Conservation (phyloP, 2,113 vertebrate species). For the Geococcyx californianus region DNA sequence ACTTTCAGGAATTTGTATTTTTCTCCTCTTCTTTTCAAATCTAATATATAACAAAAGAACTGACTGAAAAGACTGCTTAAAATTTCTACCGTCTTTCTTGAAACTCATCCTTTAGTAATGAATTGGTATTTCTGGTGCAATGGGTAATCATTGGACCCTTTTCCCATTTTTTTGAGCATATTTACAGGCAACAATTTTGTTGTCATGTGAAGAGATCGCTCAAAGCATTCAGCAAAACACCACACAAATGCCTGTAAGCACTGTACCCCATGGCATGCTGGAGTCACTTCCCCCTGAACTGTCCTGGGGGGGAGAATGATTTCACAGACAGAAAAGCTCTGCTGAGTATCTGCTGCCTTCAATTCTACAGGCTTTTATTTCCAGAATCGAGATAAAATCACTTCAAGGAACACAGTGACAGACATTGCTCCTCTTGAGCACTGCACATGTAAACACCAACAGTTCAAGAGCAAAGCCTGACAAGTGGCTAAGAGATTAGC, state of each 20-base stretch:
- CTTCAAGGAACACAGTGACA: neutral
- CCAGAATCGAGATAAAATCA: neutral
- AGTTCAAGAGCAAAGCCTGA: neutral
- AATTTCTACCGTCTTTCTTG: neutral
- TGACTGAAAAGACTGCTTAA: neutral
- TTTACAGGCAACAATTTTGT: neutral
- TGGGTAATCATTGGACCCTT: neutral
- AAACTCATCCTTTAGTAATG: neutral
- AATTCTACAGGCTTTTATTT: neutral
- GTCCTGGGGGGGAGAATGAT: accelerated
- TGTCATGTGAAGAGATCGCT: neutral
- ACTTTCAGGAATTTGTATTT: neutral
- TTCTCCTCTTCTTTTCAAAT: neutral
- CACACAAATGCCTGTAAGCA: neutral
- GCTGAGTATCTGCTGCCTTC: neutral
- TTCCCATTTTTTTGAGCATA: neutral
- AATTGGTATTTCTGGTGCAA: neutral
- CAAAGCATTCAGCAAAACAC: neutral
- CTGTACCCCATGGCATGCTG: neutral
- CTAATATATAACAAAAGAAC: neutral
- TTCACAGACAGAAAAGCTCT: neutral
- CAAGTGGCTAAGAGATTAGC: neutral
- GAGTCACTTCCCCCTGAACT: neutral
- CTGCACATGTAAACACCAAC: neutral
- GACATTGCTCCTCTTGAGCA: neutral